These are phyloP conservation scores for Spondyliosoma cantharus DNA, from an alignment of 2,797 vertebrate species.

Conservation along the genomic window DNA sequence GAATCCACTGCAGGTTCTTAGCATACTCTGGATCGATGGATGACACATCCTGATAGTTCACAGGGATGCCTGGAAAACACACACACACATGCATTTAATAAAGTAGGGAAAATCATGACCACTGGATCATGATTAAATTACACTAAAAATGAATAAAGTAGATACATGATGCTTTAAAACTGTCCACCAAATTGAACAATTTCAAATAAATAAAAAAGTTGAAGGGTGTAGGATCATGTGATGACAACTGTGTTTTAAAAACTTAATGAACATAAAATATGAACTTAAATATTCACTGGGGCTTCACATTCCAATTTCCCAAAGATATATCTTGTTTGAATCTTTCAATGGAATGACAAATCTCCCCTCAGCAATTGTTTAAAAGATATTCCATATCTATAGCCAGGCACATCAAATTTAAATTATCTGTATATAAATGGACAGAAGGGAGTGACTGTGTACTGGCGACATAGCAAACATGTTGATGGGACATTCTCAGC, in stretches of 20 bases:
- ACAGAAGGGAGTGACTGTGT: not conserved
- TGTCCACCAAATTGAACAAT: not conserved
- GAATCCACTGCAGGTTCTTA: conserved; percentile 99
- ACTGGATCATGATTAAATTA: not conserved
- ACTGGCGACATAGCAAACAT: not conserved
- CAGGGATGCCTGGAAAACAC: conserved; percentile 90
- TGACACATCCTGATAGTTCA: conserved; percentile 98
- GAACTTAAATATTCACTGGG: too few species aligned
- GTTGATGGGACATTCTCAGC: not conserved
- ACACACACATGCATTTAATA: not conserved
- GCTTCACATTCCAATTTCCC: not conserved
- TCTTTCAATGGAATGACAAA: not conserved
- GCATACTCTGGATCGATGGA: conserved; percentile 99
- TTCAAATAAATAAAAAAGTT: not conserved
- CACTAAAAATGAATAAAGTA: not conserved
- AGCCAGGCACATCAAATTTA: too few species aligned
- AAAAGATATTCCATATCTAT: too few species aligned
- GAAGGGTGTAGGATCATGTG: too few species aligned
- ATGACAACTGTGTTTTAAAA: too few species aligned
- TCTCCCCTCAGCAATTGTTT: not conserved
- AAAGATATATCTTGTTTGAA: not conserved
- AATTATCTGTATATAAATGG: too few species aligned
- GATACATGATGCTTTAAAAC: not conserved
- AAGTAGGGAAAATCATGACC: not conserved
- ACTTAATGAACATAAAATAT: too few species aligned